Evolutionary conservation across 2,113 vertebrate species (phyloP).

Genomic region (Carettochelys insculpta): DNA sequence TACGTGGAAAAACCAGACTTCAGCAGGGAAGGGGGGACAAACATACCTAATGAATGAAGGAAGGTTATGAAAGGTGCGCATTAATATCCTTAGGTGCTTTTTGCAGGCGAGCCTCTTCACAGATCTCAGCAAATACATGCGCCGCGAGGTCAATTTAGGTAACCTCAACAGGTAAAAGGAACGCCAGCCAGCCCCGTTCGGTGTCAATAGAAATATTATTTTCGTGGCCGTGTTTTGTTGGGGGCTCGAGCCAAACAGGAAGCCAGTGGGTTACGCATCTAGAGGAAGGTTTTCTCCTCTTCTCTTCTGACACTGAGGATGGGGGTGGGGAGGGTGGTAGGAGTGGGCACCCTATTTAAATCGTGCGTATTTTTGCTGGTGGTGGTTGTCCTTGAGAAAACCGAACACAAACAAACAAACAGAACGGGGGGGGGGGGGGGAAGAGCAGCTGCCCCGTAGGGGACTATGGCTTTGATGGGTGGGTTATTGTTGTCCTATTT

Average conservation of each 20-base stretch:
- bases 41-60: conserved; percentile 67
- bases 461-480: neutral
- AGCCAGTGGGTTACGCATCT: neutral
- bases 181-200: neutral
- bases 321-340: neutral
- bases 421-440: too few relatives aligned
- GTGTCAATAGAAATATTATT: neutral
- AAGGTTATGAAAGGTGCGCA: conserved; percentile 73
- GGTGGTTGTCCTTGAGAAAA: neutral
- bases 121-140: conserved; percentile 59
- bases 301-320: neutral
- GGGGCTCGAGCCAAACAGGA: neutral
- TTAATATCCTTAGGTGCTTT: conserved; percentile 69
- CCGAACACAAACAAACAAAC: conserved; percentile 24
- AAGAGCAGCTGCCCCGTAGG: too few relatives aligned
- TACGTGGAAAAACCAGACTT: conserved; percentile 5
- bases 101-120: conserved; percentile 58
- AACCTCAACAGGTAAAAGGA: conserved; percentile 77
- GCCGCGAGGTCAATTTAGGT: conserved; percentile 75
- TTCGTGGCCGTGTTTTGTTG: neutral
- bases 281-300: neutral
- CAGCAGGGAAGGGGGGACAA: conserved; percentile 5
- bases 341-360: neutral
- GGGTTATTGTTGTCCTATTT: conserved; percentile 19
- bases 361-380: neutral